Conservation (phyloP, 2,888 invertebrate species). For the Drosophila paranaensis region DNA sequence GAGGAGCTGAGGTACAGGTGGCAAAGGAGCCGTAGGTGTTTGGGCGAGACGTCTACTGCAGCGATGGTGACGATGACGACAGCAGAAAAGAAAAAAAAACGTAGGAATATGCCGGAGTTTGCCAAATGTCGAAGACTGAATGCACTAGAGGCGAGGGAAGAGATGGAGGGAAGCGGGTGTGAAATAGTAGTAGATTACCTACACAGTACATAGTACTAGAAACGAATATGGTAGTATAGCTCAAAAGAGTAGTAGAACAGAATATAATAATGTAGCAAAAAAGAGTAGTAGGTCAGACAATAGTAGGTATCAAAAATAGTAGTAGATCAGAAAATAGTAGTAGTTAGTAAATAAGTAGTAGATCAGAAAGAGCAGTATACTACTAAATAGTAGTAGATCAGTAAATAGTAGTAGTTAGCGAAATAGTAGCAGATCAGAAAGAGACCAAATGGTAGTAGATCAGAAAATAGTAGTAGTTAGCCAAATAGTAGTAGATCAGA, state of each 20-base stretch:
- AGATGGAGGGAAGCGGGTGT: neutral
- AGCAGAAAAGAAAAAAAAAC: conserved; percentile 24
- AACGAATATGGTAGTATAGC: no score
- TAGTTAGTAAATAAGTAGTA: no score
- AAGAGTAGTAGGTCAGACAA: neutral
- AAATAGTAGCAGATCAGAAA: no score
- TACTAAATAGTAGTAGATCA: no score
- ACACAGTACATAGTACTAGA: no score
- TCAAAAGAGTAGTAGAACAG: no score
- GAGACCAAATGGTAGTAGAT: no score
- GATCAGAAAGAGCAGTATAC: no score
- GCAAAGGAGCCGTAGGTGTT: neutral
- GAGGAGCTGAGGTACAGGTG: neutral
- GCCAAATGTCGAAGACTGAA: conserved; percentile 2
- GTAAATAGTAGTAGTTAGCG: no score
- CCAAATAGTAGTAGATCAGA: no score
- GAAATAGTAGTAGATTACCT: neutral
- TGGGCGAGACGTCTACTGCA: neutral
- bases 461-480: no score
- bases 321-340: neutral
- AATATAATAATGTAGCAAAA: no score
- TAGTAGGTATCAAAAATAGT: neutral
- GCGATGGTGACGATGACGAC: conserved; percentile 57
- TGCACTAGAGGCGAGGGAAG: neutral
- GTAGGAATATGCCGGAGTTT: neutral